phyloP scores from a whole-genome alignment of 2,888 invertebrate genomes.

The Pseudolycoriella hygida region DNA sequence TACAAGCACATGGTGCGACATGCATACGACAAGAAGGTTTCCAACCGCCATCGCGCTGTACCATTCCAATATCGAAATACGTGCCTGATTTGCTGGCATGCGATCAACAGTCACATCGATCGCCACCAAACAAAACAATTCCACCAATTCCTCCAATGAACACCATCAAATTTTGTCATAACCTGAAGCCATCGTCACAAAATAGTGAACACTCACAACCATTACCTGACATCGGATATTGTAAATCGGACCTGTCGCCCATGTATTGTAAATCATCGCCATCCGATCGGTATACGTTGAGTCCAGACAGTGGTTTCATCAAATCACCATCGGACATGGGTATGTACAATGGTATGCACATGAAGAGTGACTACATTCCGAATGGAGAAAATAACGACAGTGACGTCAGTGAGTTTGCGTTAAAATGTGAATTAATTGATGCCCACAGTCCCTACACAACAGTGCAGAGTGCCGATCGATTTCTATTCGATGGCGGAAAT shows the following conservation, averaged over 20 bases:
- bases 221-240: conserved; percentile 11
- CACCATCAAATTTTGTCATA: conserved; percentile 20
- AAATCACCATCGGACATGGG: conserved; percentile 7
- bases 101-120: conserved; percentile 9
- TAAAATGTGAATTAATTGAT: conserved; percentile 26
- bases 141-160: conserved; percentile 25
- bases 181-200: conserved; percentile 4
- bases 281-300: conserved; percentile 17
- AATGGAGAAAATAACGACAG: conserved; percentile 13
- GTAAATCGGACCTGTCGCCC: not conserved
- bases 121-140: conserved; percentile 9
- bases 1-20: conserved; percentile 52
- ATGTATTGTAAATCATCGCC: conserved; percentile 29
- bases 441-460: conserved; percentile 28
- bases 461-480: conserved; percentile 27
- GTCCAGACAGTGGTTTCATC: conserved; percentile 7
- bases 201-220: conserved; percentile 11
- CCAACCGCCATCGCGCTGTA: conserved; percentile 16
- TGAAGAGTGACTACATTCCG: conserved; percentile 21
- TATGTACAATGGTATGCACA: not conserved
- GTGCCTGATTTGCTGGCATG: conserved; percentile 21
- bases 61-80: conserved; percentile 14
- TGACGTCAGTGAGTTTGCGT: conserved; percentile 22
- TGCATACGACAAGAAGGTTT: conserved; percentile 36
- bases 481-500: conserved; percentile 24